Conservation (phyloP, 2,113 vertebrate species). For the Anhinga rufa region DNA sequence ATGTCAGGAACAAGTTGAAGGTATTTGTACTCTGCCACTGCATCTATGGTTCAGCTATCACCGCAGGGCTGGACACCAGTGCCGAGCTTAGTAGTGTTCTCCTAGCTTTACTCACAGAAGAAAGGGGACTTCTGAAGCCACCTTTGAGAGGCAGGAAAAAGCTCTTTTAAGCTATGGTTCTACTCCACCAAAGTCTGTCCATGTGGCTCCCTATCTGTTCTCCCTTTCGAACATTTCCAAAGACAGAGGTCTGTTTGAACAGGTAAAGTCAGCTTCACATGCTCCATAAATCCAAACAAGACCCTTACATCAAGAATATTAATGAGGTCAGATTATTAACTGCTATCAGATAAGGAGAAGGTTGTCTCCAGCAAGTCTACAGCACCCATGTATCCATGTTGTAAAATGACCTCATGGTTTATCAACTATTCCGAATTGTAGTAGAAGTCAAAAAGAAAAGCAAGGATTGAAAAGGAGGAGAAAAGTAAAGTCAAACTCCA, state of each 20-base stretch:
- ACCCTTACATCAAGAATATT: not conserved
- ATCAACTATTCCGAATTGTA: not conserved
- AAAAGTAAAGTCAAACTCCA: not conserved
- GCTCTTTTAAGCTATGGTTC: not conserved
- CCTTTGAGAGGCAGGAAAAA: not conserved
- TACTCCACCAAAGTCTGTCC: not conserved
- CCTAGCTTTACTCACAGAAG: not conserved
- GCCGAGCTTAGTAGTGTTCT: not conserved
- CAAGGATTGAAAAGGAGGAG: not conserved
- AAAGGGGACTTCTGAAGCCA: not conserved
- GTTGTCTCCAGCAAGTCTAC: not conserved
- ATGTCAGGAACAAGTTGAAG: not conserved
- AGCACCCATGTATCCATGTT: not conserved
- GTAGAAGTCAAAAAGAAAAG: not conserved
- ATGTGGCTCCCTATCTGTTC: not conserved
- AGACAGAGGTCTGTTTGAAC: not conserved
- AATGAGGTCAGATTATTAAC: not conserved
- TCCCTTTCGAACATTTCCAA: not conserved
- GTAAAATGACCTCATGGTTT: not conserved
- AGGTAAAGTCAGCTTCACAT: not conserved
- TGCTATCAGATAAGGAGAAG: not conserved
- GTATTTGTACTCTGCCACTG: not conserved
- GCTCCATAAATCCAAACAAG: not conserved
- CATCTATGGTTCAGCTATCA: not conserved
- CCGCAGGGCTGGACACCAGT: not conserved